Conservation (phyloP, 2,113 vertebrate genomes). For the Carassius auratus region DNA sequence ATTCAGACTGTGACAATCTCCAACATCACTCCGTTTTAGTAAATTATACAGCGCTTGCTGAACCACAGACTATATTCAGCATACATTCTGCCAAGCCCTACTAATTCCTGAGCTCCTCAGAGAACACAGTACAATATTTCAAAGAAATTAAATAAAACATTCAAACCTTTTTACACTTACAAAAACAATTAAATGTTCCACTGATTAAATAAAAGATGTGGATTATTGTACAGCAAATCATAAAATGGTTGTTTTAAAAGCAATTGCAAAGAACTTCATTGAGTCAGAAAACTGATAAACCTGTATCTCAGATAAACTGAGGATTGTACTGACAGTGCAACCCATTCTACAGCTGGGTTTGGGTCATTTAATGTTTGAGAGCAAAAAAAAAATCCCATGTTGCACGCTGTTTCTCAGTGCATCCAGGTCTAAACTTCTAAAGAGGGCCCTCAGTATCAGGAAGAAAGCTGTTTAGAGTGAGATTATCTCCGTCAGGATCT, state of each 20-base stretch:
- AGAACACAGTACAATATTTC: not conserved
- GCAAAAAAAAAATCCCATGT: not conserved
- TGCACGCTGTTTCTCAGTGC: not conserved
- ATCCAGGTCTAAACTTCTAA: constrained; percentile 11
- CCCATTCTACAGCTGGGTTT: not conserved
- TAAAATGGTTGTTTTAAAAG: not conserved
- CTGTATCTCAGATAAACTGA: no score
- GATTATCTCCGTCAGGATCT: constrained; percentile 69
- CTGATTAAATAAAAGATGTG: not conserved
- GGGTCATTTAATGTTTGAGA: not conserved
- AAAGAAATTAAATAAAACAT: not conserved
- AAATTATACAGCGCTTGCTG: constrained; percentile 31
- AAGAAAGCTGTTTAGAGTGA: constrained; percentile 84
- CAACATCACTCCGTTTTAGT: not conserved
- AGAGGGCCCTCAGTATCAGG: constrained; percentile 63
- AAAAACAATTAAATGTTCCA: constrained; percentile 7
- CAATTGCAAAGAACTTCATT: not conserved
- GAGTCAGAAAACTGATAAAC: not conserved
- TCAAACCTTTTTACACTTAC: not conserved
- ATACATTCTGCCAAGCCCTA: not conserved
- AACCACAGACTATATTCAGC: constrained; percentile 14
- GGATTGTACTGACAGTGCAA: not conserved
- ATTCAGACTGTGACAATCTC: not conserved
- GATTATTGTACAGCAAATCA: not conserved
- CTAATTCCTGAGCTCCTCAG: constrained; percentile 1